Conservation (phyloP, 2,888 invertebrate species). For the Epiblema foenella region DNA sequence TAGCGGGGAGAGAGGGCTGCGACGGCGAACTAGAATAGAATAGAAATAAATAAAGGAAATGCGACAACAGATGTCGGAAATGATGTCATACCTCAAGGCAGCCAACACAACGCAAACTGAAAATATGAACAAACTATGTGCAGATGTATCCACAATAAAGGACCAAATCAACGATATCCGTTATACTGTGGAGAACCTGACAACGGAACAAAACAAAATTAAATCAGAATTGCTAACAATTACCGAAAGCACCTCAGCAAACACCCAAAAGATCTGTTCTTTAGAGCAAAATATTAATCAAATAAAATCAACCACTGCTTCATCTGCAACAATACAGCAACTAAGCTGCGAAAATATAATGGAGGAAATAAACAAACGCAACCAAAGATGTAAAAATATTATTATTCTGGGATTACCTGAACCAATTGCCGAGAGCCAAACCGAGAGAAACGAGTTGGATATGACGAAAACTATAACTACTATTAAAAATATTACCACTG, state of each 20-base stretch:
- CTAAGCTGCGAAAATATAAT: conserved; percentile 18
- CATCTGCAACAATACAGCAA: not conserved
- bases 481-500: conserved; percentile 5
- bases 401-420: conserved; percentile 26
- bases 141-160: too few species aligned
- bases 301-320: not conserved
- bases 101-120: too few species aligned
- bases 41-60: too few species aligned
- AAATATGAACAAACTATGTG: too few species aligned
- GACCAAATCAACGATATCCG: too few species aligned
- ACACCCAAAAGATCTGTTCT: not conserved
- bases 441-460: conserved; percentile 4
- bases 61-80: too few species aligned
- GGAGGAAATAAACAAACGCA: conserved; percentile 26
- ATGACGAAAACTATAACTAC: not conserved
- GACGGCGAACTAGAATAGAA: too few species aligned
- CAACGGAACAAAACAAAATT: conserved; percentile 5
- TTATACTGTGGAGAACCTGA: not conserved
- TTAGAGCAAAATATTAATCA: not conserved
- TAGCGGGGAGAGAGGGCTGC: too few species aligned
- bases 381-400: conserved; percentile 21
- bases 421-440: conserved; percentile 1
- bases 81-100: too few species aligned
- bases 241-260: too few species aligned
- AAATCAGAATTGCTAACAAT: too few species aligned